Evolutionary conservation across 2,888 invertebrate genomes (phyloP).

Genomic region (Drosophila diplacantha): DNA sequence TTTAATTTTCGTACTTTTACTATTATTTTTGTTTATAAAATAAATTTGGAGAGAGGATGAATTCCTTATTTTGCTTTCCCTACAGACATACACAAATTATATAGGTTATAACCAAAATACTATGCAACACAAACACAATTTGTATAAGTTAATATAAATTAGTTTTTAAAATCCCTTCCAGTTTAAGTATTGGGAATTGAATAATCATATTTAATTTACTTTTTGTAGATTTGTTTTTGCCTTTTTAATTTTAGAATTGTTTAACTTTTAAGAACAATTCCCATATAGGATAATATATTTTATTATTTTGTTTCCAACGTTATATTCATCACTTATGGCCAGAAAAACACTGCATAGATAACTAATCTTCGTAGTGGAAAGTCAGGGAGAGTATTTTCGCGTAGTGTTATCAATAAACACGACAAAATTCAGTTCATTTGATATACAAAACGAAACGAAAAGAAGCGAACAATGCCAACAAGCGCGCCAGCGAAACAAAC

Average conservation of each 20-base stretch:
- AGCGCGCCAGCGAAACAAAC: conserved; percentile 47
- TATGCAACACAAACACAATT: too few relatives aligned
- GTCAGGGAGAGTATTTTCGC: conserved; percentile 27
- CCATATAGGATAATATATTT: not conserved
- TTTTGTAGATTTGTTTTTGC: too few relatives aligned
- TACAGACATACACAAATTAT: too few relatives aligned
- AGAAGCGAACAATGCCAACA: conserved; percentile 35
- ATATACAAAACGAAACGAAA: conserved; percentile 28
- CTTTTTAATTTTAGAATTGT: not conserved
- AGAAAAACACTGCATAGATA: conserved; percentile 1
- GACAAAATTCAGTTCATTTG: conserved; percentile 18
- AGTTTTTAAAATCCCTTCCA: not conserved
- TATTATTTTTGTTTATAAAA: too few relatives aligned
- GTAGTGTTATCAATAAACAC: conserved; percentile 24
- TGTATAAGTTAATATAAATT: too few relatives aligned
- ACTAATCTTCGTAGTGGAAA: not conserved
- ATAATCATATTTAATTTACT: too few relatives aligned
- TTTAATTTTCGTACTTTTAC: too few relatives aligned
- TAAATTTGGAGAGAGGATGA: too few relatives aligned
- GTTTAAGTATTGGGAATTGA: not conserved
- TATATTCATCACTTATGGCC: not conserved
- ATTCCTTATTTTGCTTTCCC: too few relatives aligned
- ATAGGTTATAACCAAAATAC: too few relatives aligned
- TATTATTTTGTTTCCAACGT: conserved; percentile 4
- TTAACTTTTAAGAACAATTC: not conserved